These are phyloP conservation scores for Progne subis DNA, from an alignment of 2,113 vertebrate species.

Conservation along the genomic window DNA sequence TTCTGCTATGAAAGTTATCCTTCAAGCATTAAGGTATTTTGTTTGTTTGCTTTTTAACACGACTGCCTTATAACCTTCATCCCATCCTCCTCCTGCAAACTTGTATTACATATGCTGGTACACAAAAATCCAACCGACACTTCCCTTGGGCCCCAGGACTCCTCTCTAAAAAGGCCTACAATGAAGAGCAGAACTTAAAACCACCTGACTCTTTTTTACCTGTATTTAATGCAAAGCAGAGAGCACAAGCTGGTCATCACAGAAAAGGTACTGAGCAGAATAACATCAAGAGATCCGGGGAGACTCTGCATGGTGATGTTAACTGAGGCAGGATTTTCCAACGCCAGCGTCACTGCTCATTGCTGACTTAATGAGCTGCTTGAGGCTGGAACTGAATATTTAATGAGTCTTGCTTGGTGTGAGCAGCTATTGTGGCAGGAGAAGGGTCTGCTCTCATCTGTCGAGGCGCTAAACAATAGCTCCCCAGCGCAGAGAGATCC, in stretches of 20 bases:
- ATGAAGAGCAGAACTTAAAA: conserved; percentile 28
- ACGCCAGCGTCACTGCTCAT: conserved; percentile 75
- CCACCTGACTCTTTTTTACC: conserved; percentile 72
- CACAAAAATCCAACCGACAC: conserved; percentile 6
- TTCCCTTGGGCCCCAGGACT: conserved; percentile 30
- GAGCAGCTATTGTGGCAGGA: conserved; percentile 79
- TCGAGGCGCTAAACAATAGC: conserved; percentile 67
- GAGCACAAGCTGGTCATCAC: conserved; percentile 88
- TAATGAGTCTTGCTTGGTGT: conserved; percentile 79
- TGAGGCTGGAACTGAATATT: conserved; percentile 84
- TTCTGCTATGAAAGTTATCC: neutral
- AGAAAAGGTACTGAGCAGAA: conserved; percentile 74
- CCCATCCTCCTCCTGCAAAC: conserved; percentile 37
- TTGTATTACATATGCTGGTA: neutral
- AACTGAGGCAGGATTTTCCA: conserved; percentile 75
- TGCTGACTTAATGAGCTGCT: conserved; percentile 83
- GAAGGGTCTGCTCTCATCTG: conserved; percentile 78
- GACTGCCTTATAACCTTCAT: neutral
- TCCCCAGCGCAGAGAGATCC: neutral
- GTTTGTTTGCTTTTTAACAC: neutral
- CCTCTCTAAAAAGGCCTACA: conserved; percentile 21
- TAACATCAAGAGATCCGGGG: conserved; percentile 68
- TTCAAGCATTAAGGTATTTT: neutral
- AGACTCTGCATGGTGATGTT: conserved; percentile 76
- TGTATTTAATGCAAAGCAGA: conserved; percentile 88